Conservation (phyloP, 1,140 invertebrate genomes). For the Drosophila virilis region DNA sequence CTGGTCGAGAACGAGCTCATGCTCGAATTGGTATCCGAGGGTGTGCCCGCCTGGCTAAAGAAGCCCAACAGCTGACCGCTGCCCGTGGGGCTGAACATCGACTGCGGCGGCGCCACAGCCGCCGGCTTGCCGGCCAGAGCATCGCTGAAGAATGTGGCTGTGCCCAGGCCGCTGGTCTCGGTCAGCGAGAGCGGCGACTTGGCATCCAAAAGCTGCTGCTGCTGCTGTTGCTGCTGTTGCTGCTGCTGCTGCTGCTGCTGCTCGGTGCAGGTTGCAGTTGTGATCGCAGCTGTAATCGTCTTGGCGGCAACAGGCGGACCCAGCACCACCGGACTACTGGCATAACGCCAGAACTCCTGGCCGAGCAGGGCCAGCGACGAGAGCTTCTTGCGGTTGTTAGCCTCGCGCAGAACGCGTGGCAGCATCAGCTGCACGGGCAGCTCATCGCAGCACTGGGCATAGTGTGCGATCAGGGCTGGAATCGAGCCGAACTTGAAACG, state of each 20-base stretch:
- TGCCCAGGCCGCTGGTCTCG: conserved; percentile 81
- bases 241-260: conserved; percentile 8
- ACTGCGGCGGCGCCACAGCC: conserved; percentile 23
- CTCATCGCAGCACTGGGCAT: conserved; percentile 97
- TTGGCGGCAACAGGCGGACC: conserved; percentile 45
- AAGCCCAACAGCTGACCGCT: conserved; percentile 63
- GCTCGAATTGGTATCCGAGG: conserved; percentile 87
- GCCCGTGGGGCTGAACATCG: conserved; percentile 75
- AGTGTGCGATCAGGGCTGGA: conserved; percentile 95
- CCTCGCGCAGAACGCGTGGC: conserved; percentile 92
- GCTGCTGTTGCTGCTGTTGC: conserved; percentile 10
- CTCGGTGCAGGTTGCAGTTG: background rate
- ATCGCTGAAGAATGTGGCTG: conserved; percentile 79
- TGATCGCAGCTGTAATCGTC: background rate
- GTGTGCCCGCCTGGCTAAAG: conserved; percentile 85
- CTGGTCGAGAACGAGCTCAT: conserved; percentile 88
- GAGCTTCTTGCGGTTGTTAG: conserved; percentile 94
- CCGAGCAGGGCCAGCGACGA: conserved; percentile 95
- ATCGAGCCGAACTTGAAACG: conserved; percentile 96
- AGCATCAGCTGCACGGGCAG: conserved; percentile 95
- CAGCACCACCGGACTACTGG: conserved; percentile 89
- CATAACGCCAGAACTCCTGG: conserved; percentile 97
- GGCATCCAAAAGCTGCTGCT: conserved; percentile 62
- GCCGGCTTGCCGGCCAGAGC: conserved; percentile 40
- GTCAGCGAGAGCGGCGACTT: conserved; percentile 82